These are phyloP conservation scores for Adelosebastes latens DNA, from an alignment of 2,797 vertebrate genomes.

Conservation along the genomic window DNA sequence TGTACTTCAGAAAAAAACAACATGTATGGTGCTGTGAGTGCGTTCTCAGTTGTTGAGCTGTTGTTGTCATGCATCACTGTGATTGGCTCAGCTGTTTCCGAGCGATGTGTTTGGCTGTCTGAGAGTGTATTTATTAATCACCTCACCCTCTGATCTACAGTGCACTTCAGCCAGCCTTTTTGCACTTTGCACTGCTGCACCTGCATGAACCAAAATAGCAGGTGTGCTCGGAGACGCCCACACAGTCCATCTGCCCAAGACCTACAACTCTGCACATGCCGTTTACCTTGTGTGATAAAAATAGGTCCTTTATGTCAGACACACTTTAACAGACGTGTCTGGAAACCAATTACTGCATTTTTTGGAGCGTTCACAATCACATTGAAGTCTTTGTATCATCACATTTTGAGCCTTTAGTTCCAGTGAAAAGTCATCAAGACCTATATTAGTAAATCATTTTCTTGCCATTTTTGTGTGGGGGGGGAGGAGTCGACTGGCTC, in stretches of 20 bases:
- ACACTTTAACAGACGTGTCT: background rate
- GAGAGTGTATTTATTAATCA: no score
- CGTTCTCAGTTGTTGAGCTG: background rate
- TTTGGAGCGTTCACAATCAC: background rate
- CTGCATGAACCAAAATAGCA: background rate
- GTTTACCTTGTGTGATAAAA: background rate
- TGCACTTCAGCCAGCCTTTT: background rate
- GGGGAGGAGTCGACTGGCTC: background rate
- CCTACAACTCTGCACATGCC: background rate
- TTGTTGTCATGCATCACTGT: background rate
- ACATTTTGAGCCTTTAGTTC: background rate
- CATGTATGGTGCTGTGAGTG: background rate
- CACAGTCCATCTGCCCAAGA: background rate
- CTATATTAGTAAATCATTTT: background rate
- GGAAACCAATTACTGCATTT: background rate
- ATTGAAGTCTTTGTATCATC: background rate
- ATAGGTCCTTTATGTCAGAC: background rate
- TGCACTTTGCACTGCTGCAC: background rate
- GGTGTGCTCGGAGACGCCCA: background rate
- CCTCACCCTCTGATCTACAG: background rate
- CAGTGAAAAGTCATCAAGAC: background rate
- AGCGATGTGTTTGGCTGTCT: no score
- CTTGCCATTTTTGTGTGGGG: background rate
- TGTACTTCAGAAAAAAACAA: background rate
- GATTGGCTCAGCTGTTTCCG: background rate